A percentile compares a stretch with the other conserved stretches of the same genome.
phyloP scores from a whole-genome alignment of 2,797 vertebrate genomes.

The Enteromius anoplus region DNA sequence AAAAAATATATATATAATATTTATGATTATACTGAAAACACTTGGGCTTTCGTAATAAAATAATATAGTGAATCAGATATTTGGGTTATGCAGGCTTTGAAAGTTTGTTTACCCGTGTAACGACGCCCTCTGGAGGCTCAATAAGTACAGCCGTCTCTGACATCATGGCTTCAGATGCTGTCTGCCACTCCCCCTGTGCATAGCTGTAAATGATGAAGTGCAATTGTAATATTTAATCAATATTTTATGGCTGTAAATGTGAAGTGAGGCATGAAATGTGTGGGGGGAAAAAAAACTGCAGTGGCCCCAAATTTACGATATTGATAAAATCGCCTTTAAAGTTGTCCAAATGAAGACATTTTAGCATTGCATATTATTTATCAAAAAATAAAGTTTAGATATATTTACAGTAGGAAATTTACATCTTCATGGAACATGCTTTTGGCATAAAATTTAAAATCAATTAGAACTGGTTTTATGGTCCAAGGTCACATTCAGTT shows the following conservation, averaged over 20 bases:
- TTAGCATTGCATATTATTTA: too few relatives aligned
- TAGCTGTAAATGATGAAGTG: slow-evolving; percentile 66
- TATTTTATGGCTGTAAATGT: not conserved
- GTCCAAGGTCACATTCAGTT: not conserved
- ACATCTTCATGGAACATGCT: too few relatives aligned
- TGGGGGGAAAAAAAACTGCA: not conserved
- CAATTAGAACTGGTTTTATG: too few relatives aligned
- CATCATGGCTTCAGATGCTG: slow-evolving; percentile 68
- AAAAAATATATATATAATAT: not conserved
- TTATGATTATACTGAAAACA: not conserved
- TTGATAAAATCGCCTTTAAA: too few relatives aligned
- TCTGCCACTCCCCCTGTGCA: slow-evolving; percentile 76
- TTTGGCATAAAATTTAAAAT: too few relatives aligned
- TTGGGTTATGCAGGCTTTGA: not conserved
- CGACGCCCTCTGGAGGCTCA: slow-evolving; percentile 76
- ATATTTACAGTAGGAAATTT: too few relatives aligned
- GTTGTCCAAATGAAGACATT: too few relatives aligned
- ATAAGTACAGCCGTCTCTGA: slow-evolving; percentile 84
- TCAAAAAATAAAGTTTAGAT: too few relatives aligned
- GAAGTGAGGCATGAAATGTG: not conserved
- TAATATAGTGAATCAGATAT: not conserved
- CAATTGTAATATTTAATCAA: not conserved
- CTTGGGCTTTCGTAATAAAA: not conserved
- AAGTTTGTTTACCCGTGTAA: slow-evolving; percentile 79
- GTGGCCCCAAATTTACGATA: too few relatives aligned